phyloP scores from a whole-genome alignment of 2,888 invertebrate species.

The Pseudococcus jackbeardsleyi region DNA sequence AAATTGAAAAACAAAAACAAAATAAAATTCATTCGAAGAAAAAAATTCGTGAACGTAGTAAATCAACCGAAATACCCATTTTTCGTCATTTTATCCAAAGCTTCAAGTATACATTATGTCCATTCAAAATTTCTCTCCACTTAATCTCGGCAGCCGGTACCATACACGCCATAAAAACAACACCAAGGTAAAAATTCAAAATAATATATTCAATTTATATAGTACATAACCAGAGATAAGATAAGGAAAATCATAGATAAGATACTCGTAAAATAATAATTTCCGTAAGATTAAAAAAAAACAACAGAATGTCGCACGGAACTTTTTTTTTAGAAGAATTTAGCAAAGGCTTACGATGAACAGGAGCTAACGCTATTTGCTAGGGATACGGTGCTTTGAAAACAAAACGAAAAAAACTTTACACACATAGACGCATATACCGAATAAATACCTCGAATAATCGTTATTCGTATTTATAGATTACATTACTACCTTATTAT shows the following conservation, averaged over 20 bases:
- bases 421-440: not conserved
- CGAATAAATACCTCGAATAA: not conserved
- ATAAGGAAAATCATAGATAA: slow-evolving; percentile 42
- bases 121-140: too few relatives aligned
- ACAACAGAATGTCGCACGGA: not conserved
- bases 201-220: slow-evolving; percentile 54
- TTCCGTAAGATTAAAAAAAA: slow-evolving; percentile 44
- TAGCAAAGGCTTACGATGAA: not conserved
- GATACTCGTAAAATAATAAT: slow-evolving; percentile 29
- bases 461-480: slow-evolving; percentile 7
- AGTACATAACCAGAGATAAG: slow-evolving; percentile 50
- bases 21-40: too few relatives aligned
- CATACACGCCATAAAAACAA: slow-evolving; percentile 8
- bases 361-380: not conserved
- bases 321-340: not conserved
- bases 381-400: not conserved
- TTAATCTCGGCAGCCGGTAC: slow-evolving; percentile 4
- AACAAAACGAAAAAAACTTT: not conserved
- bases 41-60: too few relatives aligned
- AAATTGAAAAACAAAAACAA: too few relatives aligned
- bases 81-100: too few relatives aligned
- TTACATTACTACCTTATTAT: not conserved
- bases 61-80: too few relatives aligned
- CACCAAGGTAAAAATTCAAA: slow-evolving; percentile 13
- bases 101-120: too few relatives aligned